These are phyloP conservation scores for Lithobates pipiens DNA, from an alignment of 2,797 vertebrate genomes.

Conservation along the genomic window DNA sequence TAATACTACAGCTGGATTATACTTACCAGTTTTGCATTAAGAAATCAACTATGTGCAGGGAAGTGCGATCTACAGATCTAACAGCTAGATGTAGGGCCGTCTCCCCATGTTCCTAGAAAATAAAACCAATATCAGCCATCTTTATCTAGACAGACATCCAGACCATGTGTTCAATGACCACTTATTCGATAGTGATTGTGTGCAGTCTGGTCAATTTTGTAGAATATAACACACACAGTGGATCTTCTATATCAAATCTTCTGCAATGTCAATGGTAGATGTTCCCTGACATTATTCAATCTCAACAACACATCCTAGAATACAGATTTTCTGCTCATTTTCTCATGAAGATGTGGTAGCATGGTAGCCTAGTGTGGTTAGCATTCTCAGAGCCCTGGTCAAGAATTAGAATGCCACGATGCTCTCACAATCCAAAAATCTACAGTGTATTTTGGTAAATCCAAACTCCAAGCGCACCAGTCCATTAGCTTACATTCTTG, in stretches of 20 bases:
- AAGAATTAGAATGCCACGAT: not conserved
- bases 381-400: not conserved
- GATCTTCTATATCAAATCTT: too few relatives aligned
- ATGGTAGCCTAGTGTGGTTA: not conserved
- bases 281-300: not conserved
- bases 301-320: not conserved
- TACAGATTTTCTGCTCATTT: not conserved
- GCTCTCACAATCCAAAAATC: not conserved
- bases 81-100: constrained; percentile 96
- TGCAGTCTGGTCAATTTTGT: not conserved
- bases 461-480: too few relatives aligned
- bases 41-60: constrained; percentile 97
- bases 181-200: not conserved
- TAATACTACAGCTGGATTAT: not conserved
- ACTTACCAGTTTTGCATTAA: constrained; percentile 95
- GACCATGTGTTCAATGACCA: not conserved
- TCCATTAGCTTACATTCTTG: too few relatives aligned
- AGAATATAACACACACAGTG: too few relatives aligned
- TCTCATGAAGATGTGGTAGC: not conserved
- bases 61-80: constrained; percentile 93
- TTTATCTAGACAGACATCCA: not conserved
- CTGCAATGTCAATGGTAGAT: not conserved
- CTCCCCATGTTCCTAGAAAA: constrained; percentile 91
- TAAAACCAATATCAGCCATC: not conserved
- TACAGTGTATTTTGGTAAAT: not conserved